Base-by-base conservation (phyloP, 1,140 invertebrate genomes). In the Drosophila albomicans region DNA sequence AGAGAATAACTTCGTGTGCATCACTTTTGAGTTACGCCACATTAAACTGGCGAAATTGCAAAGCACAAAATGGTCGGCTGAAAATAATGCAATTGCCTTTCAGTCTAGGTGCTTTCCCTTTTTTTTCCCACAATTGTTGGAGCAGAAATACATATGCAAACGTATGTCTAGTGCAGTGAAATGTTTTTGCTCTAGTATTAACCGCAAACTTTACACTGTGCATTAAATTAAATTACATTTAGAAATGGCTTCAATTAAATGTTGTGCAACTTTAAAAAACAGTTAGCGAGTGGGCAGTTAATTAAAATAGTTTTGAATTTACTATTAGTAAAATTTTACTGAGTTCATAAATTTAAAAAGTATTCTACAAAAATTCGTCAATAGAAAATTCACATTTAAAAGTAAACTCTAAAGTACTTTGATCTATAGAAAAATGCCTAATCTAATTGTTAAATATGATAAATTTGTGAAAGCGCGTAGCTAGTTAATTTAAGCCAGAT, bases 21-120 rank as follows among this genome's bases (percentile, higher is more conserved):
- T 16, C 11, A 5, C 0, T n/a, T 13, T 13, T 28, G 1, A n/a
- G 4, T 25, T 30, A 35, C 2, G 3, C 1, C 52, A 56, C 41
- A 68, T 77, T 41, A 35, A 65, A 48, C 49, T 73, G 54, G 43
- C n/a, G 46, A 62, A 28, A 68, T 51, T 8, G 8, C 8, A 38
- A 38, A 38, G 35, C 78, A 63, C 48, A 56, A 63, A 35, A 62
- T 38, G 48, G 46, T 43, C 76, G 66, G 45, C 66, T 67, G 67
- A 64, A 25, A 82, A 72, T 82, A 84, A 84, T 82, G 77, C 68
- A 84, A 80, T 85, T 85, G 81, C 74, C 69, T 80, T 82, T 70
- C 61, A 71, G 73, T 65, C 69, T 28, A 20, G 65, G 32, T 30
- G 43, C 41, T 65, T 52, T 45, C n/a, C 46, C 11, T 13, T 46